phyloP scores from a whole-genome alignment of 2,797 vertebrate species.

The Anguilla anguilla region DNA sequence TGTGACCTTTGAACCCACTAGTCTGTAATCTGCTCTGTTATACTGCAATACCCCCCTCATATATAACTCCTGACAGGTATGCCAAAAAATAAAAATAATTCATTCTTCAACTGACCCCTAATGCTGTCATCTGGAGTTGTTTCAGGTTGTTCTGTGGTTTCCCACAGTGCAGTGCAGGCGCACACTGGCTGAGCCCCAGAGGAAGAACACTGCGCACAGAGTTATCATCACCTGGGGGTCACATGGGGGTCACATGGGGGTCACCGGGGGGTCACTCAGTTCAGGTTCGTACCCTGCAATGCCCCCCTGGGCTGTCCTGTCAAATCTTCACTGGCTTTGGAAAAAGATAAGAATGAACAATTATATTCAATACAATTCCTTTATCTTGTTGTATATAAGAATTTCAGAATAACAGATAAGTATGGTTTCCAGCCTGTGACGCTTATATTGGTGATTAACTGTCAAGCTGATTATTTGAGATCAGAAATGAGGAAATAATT shows the following conservation, averaged over 20 bases:
- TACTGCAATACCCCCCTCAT: background rate
- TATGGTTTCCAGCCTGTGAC: background rate
- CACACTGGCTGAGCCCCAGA: background rate
- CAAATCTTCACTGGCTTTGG: background rate
- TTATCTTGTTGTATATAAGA: too few relatives aligned
- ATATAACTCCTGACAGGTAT: background rate
- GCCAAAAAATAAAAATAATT: background rate
- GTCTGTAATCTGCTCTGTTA: background rate
- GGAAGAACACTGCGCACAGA: background rate
- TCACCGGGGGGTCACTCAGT: background rate
- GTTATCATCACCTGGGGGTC: background rate
- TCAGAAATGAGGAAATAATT: background rate
- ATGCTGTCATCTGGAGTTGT: background rate
- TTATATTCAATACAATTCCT: too few relatives aligned
- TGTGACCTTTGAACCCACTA: background rate
- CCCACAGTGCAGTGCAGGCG: background rate
- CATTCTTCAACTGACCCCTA: background rate
- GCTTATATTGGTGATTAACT: background rate
- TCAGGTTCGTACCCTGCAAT: background rate
- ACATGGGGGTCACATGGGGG: background rate
- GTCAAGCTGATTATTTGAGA: background rate
- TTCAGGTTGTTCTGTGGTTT: background rate
- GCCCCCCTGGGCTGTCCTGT: background rate
- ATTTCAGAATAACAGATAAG: background rate
- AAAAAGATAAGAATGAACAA: background rate